Conservation (phyloP, 1,140 invertebrate species). For the Trichonephila clavata region DNA sequence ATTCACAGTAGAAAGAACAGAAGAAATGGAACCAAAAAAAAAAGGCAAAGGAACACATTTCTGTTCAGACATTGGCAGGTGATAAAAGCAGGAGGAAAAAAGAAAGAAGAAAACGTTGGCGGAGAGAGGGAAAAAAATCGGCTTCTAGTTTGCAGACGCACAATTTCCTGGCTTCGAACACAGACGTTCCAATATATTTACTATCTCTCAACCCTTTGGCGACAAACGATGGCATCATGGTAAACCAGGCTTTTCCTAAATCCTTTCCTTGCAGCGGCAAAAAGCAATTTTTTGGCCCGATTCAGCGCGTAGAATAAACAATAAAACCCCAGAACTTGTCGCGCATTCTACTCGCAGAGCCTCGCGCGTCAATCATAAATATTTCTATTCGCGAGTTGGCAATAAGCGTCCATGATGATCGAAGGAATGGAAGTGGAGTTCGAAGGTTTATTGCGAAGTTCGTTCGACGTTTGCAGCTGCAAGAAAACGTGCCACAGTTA, state of each 20-base stretch:
- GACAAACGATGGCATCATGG: constrained; percentile 55
- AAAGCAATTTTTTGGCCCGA: constrained; percentile 31
- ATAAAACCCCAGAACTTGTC: constrained; percentile 44
- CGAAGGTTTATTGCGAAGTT: constrained; percentile 26
- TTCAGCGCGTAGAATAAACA: constrained; percentile 46
- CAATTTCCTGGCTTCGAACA: constrained; percentile 58
- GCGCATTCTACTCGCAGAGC: constrained; percentile 30
- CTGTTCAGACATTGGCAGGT: constrained; percentile 17
- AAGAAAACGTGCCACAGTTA: not conserved
- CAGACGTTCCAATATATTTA: constrained; percentile 44
- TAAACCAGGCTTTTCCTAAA: constrained; percentile 57
- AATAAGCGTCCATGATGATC: constrained; percentile 44
- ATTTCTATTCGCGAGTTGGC: constrained; percentile 46
- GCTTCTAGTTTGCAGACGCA: constrained; percentile 9
- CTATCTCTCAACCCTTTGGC: constrained; percentile 31
- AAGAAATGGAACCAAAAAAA: not conserved
- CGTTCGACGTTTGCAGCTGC: constrained; percentile 5
- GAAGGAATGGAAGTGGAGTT: constrained; percentile 17
- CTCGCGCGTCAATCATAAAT: constrained; percentile 43
- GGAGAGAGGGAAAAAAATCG: not conserved
- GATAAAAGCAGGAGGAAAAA: not conserved
- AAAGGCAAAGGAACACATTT: not conserved
- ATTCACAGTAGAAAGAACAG: not conserved
- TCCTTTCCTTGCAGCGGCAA: constrained; percentile 38
- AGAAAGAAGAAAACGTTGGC: not conserved